phyloP scores from a whole-genome alignment of 2,113 vertebrate species.

The Parus major region DNA sequence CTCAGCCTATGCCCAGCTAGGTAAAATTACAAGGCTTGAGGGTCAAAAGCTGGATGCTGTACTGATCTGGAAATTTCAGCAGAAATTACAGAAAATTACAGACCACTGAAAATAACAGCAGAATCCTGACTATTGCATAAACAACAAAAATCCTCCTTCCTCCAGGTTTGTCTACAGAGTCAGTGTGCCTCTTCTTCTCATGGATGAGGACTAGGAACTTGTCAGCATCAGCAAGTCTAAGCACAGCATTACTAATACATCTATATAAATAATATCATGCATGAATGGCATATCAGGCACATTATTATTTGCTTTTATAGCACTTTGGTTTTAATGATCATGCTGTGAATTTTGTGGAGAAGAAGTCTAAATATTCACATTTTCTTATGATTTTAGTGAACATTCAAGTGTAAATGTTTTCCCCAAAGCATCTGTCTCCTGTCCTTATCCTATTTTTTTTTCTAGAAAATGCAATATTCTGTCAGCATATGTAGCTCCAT shows the following conservation, averaged over 20 bases:
- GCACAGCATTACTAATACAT: not conserved
- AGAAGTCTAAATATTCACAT: not conserved
- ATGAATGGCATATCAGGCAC: not conserved
- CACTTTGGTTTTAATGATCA: not conserved
- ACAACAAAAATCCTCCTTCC: not conserved
- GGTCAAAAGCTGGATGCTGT: not conserved
- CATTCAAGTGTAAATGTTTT: conserved; percentile 2
- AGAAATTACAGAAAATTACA: no score
- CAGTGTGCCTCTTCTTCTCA: not conserved
- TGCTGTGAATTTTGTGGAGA: not conserved
- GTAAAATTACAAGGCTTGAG: not conserved
- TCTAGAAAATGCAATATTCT: not conserved
- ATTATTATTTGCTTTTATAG: not conserved
- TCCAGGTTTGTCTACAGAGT: not conserved
- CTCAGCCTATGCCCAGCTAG: not conserved
- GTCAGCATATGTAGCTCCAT: not conserved
- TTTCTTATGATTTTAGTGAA: conserved; percentile 27
- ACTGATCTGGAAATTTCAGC: not conserved
- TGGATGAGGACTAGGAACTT: not conserved
- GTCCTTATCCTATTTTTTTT: not conserved
- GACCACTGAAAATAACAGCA: not conserved
- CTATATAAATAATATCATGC: not conserved
- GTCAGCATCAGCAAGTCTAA: not conserved
- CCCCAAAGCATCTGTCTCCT: not conserved
- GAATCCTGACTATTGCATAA: not conserved